Percentiles rank a stretch among this genome's conserved stretches.
These are phyloP conservation scores for Procambarus virginalis DNA, from an alignment of 1,140 invertebrate genomes.

Conservation along the genomic window DNA sequence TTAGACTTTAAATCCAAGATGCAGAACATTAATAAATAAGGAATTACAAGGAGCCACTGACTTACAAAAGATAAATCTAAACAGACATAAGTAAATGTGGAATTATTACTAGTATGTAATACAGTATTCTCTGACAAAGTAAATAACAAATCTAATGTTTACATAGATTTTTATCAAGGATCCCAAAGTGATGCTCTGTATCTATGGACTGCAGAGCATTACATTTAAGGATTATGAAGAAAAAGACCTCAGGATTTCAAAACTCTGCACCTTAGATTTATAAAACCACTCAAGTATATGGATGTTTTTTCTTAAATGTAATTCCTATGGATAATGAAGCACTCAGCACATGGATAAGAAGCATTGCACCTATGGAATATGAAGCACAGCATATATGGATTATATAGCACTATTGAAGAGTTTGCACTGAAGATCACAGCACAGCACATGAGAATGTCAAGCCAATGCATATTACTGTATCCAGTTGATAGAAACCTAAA, in stretches of 20 bases:
- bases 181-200: background rate
- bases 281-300: background rate
- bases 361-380: slow-evolving; percentile 18
- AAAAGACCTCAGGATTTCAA: background rate
- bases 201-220: background rate
- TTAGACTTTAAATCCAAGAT: background rate
- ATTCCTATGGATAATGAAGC: background rate
- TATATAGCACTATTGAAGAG: background rate
- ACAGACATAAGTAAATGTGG: background rate
- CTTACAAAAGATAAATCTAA: background rate
- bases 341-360: background rate
- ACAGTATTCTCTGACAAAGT: background rate
- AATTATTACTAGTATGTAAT: background rate
- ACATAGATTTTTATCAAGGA: background rate
- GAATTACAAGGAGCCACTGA: background rate
- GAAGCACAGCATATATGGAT: slow-evolving; percentile 19
- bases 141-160: no score
- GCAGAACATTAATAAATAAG: background rate
- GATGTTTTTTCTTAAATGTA: no score
- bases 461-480: background rate
- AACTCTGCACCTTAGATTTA: background rate
- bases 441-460: background rate
- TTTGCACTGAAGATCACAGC: slow-evolving; percentile 20
- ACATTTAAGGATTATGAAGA: background rate
- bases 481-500: background rate